Base-by-base conservation (phyloP, 2,797 vertebrate genomes). In the Chrosomus eos region DNA sequence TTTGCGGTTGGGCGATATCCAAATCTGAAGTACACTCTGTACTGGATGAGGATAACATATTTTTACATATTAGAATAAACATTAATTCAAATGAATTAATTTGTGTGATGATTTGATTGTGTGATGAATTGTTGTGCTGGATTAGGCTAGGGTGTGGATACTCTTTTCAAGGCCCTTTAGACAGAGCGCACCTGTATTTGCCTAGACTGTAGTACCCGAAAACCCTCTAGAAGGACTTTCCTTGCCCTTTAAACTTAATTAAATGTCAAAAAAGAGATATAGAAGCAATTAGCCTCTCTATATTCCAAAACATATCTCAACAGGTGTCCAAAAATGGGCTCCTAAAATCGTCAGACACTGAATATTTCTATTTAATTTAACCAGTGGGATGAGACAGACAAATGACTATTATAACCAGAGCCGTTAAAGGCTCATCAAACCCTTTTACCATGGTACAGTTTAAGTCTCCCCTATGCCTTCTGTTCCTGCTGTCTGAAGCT, bases 191-290 rank as follows among this genome's bases (percentile, higher is more conserved):
- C 45, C 66, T 40, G 48, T 36, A 70, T 80, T 80, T 67, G 66
- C 67, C 26, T 81, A 77, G n/a, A 58, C 60, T n/a, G 43, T 23
- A 58, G 68, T 51, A 40, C 58, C 45, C 5, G 8, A n/a, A 82
- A 71, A 60, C 13, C 38, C 40, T 28, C 38, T 7, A 73, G 70
- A 83, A 38, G 43, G 45, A 55, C 45, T 76, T 55, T 31, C 45
- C 7, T 67, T 77, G 62, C 58, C 58, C 71, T 83, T 83, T 83
- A 83, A 38, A 66, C 45, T 66, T 75, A 83, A 83, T 83, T 83
- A 72, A 83, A 82, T 71, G 85, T 70, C 74, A 73, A 84, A 80
- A 85, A 86, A 87, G 74, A 78, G 73, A 68, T 77, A 58, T 84
- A 70, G 82, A 77, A 58, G 82, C 62, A 70, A 66, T 80, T 48